phyloP scores from a whole-genome alignment of 2,888 invertebrate species.

The Galeruca laticollis region DNA sequence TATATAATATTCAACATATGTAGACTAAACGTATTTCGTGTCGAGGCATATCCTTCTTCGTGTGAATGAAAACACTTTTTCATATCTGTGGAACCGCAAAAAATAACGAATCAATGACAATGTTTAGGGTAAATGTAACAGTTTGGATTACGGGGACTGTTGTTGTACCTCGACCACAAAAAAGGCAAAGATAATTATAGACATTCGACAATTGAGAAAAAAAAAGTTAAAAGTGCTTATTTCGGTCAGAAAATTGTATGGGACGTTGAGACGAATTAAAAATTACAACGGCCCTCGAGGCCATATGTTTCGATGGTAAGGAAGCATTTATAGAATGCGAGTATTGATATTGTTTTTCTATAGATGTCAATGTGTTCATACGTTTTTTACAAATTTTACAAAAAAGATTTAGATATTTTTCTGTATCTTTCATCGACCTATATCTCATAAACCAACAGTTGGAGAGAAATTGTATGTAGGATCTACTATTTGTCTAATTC shows the following conservation, averaged over 20 bases:
- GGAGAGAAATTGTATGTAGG: too few species aligned
- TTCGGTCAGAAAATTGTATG: constrained; percentile 36
- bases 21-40: background rate
- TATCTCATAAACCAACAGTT: too few species aligned
- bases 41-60: constrained; percentile 28
- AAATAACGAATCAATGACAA: constrained; percentile 56
- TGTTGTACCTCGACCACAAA: constrained; percentile 53
- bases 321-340: background rate
- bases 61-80: constrained; percentile 47
- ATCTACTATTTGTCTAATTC: too few species aligned
- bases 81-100: constrained; percentile 46
- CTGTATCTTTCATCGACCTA: too few species aligned
- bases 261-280: constrained; percentile 42
- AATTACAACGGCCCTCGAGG: constrained; percentile 38
- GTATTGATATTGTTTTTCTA: background rate
- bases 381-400: too few species aligned
- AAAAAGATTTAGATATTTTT: too few species aligned
- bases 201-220: constrained; percentile 46
- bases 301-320: constrained; percentile 22
- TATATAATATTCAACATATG: too few species aligned
- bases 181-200: constrained; percentile 56
- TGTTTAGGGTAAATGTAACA: constrained; percentile 57
- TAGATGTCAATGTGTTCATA: background rate
- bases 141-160: constrained; percentile 55
- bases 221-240: constrained; percentile 45